Base-by-base conservation (phyloP, 2,888 invertebrate genomes). In the Aleiodes alternator region DNA sequence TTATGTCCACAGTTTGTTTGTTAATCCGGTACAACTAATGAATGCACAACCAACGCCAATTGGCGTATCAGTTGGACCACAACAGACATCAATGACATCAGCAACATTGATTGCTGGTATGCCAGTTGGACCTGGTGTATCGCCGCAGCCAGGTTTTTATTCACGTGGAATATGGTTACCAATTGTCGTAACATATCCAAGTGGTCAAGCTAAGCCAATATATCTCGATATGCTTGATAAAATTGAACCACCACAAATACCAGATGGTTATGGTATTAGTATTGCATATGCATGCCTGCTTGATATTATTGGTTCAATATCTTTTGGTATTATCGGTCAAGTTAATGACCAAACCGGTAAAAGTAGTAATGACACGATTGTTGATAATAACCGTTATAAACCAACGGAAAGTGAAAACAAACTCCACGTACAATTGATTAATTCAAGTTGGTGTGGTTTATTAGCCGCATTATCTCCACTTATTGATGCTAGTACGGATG, bases 251-350 rank as follows among this genome's bases (percentile, higher is more conserved):
- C 98, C 98, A 0, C 90, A 93, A 11, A 96, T 99, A 81, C 96
- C 97, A n/a, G 98, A 99, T 80, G 98, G 99, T 0, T 99, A 99
- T 90, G 98, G 98, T 4, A 95, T 99, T 77, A 98, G 98, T 0
- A 94, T 99, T 55, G 97, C 98, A 0, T 98, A 98, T 90, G 96
- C 97, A 4, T 97, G 97, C 87, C 92, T 99, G 57, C 91, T 98
- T 87, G 98, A 98, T 89, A 95, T 97, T 80, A 96, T 98, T 70
- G 93, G 96, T 7, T 97, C 96, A 8, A 93, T 96, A 81, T 94
- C 95, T 51, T 92, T 94, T 83, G 94, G 94, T 31, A 94, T 95
- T 78, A 92, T 93, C 84, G 92, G 93, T 57, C 91, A 92, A 0
- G 92, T 92, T 73, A 90, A 90, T 76, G 90, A 89, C 75, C 81